Evolutionary conservation across 2,113 vertebrate genomes (phyloP).

Genomic region (Heteronetta atricapilla): DNA sequence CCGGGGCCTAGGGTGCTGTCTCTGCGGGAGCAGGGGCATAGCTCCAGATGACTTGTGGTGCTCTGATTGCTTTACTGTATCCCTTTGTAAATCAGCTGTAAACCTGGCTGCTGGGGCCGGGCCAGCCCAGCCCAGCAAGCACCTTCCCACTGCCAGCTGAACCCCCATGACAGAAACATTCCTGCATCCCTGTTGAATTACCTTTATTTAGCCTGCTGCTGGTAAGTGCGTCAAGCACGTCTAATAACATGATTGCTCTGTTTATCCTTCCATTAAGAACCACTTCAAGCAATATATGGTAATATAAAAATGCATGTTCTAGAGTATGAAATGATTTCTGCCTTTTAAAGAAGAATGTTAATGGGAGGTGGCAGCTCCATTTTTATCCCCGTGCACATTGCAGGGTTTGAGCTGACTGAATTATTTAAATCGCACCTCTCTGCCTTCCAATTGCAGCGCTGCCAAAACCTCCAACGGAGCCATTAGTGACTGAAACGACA

Average conservation of each 20-base stretch:
- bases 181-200: constrained; percentile 63
- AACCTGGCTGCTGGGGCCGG: not conserved
- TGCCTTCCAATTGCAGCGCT: constrained; percentile 82
- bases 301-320: constrained; percentile 73
- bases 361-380: constrained; percentile 60
- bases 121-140: not conserved
- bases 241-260: constrained; percentile 76
- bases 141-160: constrained; percentile 31
- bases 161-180: constrained; percentile 46
- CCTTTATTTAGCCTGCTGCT: constrained; percentile 71
- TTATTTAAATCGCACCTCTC: constrained; percentile 64
- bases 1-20: not conserved
- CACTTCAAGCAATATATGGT: constrained; percentile 75
- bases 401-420: constrained; percentile 46
- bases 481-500: constrained; percentile 94
- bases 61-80: not conserved
- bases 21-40: not conserved
- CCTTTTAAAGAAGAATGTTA: constrained; percentile 70
- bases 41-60: not conserved
- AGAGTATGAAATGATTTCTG: constrained; percentile 73
- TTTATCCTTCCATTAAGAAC: constrained; percentile 77
- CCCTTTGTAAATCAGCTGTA: constrained; percentile 24
- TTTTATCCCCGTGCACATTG: constrained; percentile 39
- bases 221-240: constrained; percentile 68
- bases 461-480: constrained; percentile 89